A percentile compares a stretch with the other conserved stretches of the same genome.
Evolutionary conservation across 2,888 invertebrate species (phyloP).

Genomic region (Sisyra nigra): DNA sequence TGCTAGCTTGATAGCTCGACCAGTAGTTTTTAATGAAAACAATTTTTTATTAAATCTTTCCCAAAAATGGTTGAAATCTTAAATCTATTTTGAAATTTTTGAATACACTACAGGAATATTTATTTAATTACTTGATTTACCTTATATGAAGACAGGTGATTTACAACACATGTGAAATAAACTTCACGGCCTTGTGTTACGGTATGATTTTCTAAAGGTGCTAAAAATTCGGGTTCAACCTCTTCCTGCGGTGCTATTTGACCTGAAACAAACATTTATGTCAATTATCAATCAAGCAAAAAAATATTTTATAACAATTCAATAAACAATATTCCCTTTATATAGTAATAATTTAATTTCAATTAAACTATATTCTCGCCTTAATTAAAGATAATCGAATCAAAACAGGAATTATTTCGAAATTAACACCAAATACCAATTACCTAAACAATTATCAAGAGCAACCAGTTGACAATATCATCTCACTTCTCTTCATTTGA

Average conservation of each 20-base stretch:
- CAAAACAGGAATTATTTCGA: background rate
- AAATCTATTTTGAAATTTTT: too few species aligned
- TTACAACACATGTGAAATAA: slow-evolving; percentile 79
- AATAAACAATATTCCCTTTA: background rate
- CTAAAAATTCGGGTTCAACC: slow-evolving; percentile 62
- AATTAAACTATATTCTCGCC: background rate
- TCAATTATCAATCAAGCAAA: background rate
- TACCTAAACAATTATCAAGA: background rate
- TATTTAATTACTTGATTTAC: slow-evolving; percentile 35
- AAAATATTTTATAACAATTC: background rate
- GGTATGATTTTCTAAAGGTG: slow-evolving; percentile 71
- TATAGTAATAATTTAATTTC: background rate
- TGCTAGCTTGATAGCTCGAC: too few species aligned
- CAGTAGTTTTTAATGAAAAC: too few species aligned
- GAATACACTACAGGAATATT: too few species aligned
- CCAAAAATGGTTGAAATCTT: too few species aligned
- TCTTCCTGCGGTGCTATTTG: slow-evolving; percentile 10
- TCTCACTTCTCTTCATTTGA: too few species aligned
- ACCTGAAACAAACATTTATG: slow-evolving; percentile 10
- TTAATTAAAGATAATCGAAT: background rate
- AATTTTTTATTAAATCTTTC: too few species aligned
- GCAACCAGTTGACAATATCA: too few species aligned
- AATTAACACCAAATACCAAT: background rate
- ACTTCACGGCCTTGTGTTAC: slow-evolving; percentile 78
- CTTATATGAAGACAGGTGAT: slow-evolving; percentile 74